phyloP scores from a whole-genome alignment of 2,797 vertebrate species.

The Pachyuromys duprasi region DNA sequence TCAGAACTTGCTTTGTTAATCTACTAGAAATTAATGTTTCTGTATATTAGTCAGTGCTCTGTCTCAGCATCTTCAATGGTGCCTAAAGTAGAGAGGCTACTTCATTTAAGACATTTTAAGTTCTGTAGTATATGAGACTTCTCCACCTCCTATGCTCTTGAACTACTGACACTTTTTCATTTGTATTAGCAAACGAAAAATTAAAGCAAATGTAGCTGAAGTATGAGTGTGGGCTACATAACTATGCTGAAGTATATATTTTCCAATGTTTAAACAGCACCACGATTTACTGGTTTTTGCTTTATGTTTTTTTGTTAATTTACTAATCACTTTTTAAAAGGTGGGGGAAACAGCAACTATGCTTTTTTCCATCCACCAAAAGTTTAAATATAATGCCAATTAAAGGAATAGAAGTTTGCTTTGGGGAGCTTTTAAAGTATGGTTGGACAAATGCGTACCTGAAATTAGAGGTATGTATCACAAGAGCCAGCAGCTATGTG shows the following conservation, averaged over 20 bases:
- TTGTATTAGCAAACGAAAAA: not conserved
- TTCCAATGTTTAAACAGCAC: conserved; percentile 1
- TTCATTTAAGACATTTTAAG: not conserved
- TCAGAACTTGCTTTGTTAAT: not conserved
- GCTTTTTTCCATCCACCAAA: not conserved
- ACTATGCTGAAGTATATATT: not conserved
- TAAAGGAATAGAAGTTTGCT: not conserved
- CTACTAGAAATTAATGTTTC: not conserved
- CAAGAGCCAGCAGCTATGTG: not conserved
- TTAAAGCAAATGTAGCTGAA: not conserved
- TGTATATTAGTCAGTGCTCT: accelerated
- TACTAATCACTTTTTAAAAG: not conserved
- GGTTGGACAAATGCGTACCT: not conserved
- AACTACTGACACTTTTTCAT: not conserved
- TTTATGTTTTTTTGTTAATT: not conserved
- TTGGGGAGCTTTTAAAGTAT: not conserved
- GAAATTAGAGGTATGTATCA: not conserved
- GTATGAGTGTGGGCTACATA: not conserved
- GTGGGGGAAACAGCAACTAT: not conserved
- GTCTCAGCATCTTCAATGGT: not conserved
- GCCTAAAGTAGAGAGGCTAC: not conserved
- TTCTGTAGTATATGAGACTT: not conserved
- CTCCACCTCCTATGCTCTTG: not conserved
- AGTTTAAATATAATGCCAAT: not conserved
- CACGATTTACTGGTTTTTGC: not conserved